phyloP scores from a whole-genome alignment of 2,113 vertebrate genomes.

The Dasypus novemcinctus region DNA sequence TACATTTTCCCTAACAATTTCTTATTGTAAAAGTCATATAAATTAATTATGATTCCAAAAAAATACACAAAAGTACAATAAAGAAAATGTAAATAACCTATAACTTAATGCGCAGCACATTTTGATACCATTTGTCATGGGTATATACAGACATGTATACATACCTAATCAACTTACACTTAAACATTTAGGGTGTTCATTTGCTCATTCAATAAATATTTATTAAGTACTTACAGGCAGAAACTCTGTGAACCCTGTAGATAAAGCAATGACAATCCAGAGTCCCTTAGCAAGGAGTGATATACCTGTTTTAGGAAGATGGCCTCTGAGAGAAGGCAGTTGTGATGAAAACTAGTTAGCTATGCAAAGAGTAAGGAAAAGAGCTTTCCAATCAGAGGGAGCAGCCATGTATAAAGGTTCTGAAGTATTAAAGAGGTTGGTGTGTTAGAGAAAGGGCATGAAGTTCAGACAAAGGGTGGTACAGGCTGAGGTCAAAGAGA shows the following conservation, averaged over 20 bases:
- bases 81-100: neutral
- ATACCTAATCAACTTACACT: neutral
- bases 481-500: neutral
- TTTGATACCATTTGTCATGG: neutral
- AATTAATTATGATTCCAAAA: neutral
- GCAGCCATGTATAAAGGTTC: neutral
- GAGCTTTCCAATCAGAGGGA: neutral
- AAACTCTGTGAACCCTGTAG: neutral
- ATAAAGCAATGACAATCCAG: too few species aligned
- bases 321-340: neutral
- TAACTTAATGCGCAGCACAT: neutral
- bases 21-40: neutral
- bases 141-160: accelerated
- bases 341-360: neutral
- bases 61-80: neutral
- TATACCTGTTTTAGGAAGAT: accelerated
- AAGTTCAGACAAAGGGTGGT: neutral
- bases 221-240: neutral
- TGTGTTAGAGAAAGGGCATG: accelerated
- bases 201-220: neutral
- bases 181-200: neutral
- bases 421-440: neutral
- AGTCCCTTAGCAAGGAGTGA: neutral
- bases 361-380: neutral
- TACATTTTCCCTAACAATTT: neutral